phyloP scores from a whole-genome alignment of 2,113 vertebrate species.

The Danionella cerebrum region DNA sequence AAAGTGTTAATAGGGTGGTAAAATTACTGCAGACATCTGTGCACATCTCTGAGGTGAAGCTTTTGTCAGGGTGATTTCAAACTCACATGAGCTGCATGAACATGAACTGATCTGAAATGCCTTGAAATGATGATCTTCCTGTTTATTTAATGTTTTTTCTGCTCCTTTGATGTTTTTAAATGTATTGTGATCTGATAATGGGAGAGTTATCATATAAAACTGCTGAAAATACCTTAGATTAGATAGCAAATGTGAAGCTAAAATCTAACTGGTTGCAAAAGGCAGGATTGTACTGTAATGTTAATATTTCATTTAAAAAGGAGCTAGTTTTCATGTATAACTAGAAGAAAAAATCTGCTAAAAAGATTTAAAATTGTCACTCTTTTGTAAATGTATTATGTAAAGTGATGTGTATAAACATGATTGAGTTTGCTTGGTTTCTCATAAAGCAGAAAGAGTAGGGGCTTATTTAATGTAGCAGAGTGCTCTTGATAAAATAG shows the following conservation, averaged over 20 bases:
- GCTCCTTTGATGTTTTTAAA: slow-evolving; percentile 40
- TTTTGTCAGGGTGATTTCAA: slow-evolving; percentile 38
- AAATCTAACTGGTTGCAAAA: slow-evolving; percentile 75
- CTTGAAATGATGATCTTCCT: slow-evolving; percentile 35
- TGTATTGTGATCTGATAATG: slow-evolving; percentile 40
- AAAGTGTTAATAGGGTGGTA: no score
- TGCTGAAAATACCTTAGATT: slow-evolving; percentile 34
- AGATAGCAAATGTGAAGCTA: slow-evolving; percentile 46
- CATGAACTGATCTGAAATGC: slow-evolving; percentile 39
- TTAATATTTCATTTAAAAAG: slow-evolving; percentile 46
- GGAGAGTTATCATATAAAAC: slow-evolving; percentile 35
- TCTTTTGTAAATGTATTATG: slow-evolving; percentile 80
- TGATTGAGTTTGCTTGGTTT: slow-evolving; percentile 83
- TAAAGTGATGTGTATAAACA: slow-evolving; percentile 87
- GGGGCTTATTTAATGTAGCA: slow-evolving; percentile 82
- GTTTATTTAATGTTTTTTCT: slow-evolving; percentile 40
- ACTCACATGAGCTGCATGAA: slow-evolving; percentile 18
- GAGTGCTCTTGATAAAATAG: slow-evolving; percentile 84
- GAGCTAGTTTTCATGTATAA: slow-evolving; percentile 86
- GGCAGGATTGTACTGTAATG: slow-evolving; percentile 66
- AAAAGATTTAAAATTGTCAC: slow-evolving; percentile 73
- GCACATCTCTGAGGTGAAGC: slow-evolving; percentile 34
- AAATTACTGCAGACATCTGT: no score
- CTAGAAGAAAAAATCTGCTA: slow-evolving; percentile 89
- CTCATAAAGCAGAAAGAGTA: slow-evolving; percentile 78